Evolutionary conservation across 2,113 vertebrate species (phyloP).

Genomic region (Desmodus rotundus): DNA sequence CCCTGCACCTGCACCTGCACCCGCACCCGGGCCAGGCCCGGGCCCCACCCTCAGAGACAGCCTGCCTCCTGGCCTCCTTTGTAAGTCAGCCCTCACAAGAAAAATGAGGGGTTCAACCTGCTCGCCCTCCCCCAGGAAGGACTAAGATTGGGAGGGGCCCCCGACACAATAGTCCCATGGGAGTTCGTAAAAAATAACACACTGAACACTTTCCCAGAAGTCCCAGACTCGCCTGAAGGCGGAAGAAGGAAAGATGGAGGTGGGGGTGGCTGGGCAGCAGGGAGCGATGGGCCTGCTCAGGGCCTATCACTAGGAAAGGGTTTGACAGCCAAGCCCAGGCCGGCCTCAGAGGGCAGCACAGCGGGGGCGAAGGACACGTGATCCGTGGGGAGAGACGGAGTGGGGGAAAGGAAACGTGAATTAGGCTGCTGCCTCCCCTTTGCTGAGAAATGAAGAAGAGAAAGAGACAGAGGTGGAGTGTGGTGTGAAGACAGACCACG

Average conservation of each 20-base stretch:
- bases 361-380: constrained; percentile 33
- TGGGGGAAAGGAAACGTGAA: neutral
- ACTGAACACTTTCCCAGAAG: constrained; percentile 69
- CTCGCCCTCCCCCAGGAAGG: constrained; percentile 77
- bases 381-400: constrained; percentile 18
- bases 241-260: constrained; percentile 36
- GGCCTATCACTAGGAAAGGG: neutral
- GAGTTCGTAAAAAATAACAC: constrained; percentile 74
- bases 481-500: neutral
- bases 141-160: constrained; percentile 73
- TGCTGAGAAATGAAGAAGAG: constrained; percentile 3
- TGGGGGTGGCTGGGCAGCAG: neutral
- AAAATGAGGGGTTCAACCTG: constrained; percentile 82
- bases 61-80: constrained; percentile 70
- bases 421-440: neutral
- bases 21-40: neutral
- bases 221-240: constrained; percentile 56
- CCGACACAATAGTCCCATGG: constrained; percentile 73
- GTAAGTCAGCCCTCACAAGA: constrained; percentile 70
- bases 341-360: neutral
- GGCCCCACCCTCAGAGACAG: neutral
- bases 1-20: neutral
- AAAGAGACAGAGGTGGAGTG: neutral
- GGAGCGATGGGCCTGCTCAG: neutral
- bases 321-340: neutral